Conservation (phyloP, 1,140 invertebrate species). For the Physella acuta region DNA sequence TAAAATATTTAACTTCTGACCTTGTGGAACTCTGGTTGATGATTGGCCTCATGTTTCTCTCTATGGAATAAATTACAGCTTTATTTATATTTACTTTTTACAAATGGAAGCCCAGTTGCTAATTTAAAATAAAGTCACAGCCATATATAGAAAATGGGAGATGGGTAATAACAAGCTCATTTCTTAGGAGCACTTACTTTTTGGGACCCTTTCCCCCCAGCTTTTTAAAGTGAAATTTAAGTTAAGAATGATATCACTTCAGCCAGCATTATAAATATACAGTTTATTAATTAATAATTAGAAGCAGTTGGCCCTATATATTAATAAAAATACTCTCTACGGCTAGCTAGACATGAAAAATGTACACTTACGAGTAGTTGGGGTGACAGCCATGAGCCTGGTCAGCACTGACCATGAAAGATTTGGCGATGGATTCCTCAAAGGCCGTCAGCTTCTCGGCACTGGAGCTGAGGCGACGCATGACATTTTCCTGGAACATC, state of each 20-base stretch:
- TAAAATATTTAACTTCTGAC: constrained; percentile 29
- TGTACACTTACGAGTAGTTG: constrained; percentile 57
- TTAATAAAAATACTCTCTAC: no score
- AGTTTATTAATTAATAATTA: no score
- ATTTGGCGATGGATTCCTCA: constrained; percentile 59
- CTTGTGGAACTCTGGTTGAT: constrained; percentile 54
- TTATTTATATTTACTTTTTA: background rate
- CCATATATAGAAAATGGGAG: no score
- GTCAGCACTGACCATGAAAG: constrained; percentile 62
- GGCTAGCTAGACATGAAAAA: background rate
- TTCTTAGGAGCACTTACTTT: no score
- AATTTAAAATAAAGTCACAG: background rate
- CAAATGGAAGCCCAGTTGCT: background rate
- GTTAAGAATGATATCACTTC: no score
- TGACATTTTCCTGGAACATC: constrained; percentile 57
- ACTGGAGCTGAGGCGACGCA: constrained; percentile 52
- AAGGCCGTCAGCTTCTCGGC: constrained; percentile 45
- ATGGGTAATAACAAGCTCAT: no score
- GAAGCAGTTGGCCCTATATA: no score
- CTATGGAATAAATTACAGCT: constrained; percentile 33
- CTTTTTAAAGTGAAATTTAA: no score
- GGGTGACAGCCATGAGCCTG: constrained; percentile 64
- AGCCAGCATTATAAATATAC: no score
- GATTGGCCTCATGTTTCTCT: constrained; percentile 61
- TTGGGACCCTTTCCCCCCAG: no score